Evolutionary conservation across 2,113 vertebrate genomes (phyloP), one percentile per base, ranked within the genome.

Genomic region (Oxygymnocypris stewartii): DNA sequence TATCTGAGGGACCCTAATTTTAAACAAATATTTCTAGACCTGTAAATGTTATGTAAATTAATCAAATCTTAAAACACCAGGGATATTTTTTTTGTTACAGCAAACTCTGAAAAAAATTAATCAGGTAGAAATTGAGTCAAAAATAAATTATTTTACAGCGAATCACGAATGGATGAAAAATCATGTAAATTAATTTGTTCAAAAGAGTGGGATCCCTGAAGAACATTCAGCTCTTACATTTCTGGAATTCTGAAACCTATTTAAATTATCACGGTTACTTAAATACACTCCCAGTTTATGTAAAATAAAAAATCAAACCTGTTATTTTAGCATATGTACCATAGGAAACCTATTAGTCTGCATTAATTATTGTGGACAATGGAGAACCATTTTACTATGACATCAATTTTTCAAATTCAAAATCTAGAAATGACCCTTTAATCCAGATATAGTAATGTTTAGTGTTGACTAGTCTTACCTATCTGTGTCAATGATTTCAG

Each of bases 391-490:
- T 67, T 65, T 65, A 65, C n/a, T 63, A 4, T 5, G 61, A 31
- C 63, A 67, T 31, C 5, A 16, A 16, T 7, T 69, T 35, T 69
- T 3, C 5, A 16, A 67, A 67, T 31, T 31, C 13, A 67, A 6
- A 67, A 31, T 6, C 31, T 35, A 67, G 12, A 69, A 9, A 23
- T 12, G 20, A 4, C 69, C 20, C 18, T n/a, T 42, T 73, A 73
- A 23, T 12, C 20, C 9, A 42, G 69, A 40, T 42, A 35, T 35
- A 8, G 1, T 35, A 3, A 69, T 42, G 35, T 42, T 23, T 4
- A 16, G n/a, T 7, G 57, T 28, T 20, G 2, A 44, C 63, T 3
- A 44, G 2, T 23, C 75, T 87, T 88, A 99, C 97, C 97, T 95
- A 25, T 96, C 92, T 0, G 89, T 82, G 74, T 96, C 92, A 80